Conservation (phyloP, 2,113 vertebrate genomes). For the Tragulus kanchil region DNA sequence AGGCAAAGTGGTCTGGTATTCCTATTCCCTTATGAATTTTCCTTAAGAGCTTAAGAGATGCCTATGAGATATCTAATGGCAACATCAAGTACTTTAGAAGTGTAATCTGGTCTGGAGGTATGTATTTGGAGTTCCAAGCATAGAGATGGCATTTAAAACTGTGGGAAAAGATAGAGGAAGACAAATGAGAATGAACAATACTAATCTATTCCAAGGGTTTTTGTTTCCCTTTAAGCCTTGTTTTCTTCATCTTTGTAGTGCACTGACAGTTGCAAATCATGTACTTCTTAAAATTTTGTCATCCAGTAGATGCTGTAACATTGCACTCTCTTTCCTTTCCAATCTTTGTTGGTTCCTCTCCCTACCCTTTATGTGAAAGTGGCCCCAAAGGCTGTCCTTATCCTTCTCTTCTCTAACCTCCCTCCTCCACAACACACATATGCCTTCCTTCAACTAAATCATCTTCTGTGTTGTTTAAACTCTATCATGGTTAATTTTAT, state of each 20-base stretch:
- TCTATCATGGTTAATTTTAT: not conserved
- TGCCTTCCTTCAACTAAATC: not conserved
- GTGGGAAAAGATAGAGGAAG: not conserved
- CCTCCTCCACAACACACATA: not conserved
- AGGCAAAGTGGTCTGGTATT: too few relatives aligned
- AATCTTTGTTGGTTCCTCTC: not conserved
- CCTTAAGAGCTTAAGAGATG: not conserved
- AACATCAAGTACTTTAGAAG: slow-evolving; percentile 31
- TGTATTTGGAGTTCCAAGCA: not conserved
- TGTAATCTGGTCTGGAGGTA: not conserved
- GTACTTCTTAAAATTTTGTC: not conserved
- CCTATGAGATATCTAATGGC: not conserved
- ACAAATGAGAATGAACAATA: not conserved
- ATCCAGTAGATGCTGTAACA: not conserved
- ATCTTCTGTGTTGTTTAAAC: not conserved
- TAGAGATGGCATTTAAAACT: not conserved
- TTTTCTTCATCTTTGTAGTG: not conserved
- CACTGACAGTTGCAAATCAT: not conserved
- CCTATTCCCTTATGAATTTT: too few relatives aligned
- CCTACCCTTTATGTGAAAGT: not conserved
- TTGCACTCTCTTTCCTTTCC: not conserved
- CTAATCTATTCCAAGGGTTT: not conserved
- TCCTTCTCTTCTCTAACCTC: not conserved
- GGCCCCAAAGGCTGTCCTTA: not conserved
- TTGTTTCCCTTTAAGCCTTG: too few relatives aligned